Evolutionary conservation across 1,140 invertebrate genomes (phyloP), one percentile per base, ranked within the genome.

Genomic region (Orchestia grillus): DNA sequence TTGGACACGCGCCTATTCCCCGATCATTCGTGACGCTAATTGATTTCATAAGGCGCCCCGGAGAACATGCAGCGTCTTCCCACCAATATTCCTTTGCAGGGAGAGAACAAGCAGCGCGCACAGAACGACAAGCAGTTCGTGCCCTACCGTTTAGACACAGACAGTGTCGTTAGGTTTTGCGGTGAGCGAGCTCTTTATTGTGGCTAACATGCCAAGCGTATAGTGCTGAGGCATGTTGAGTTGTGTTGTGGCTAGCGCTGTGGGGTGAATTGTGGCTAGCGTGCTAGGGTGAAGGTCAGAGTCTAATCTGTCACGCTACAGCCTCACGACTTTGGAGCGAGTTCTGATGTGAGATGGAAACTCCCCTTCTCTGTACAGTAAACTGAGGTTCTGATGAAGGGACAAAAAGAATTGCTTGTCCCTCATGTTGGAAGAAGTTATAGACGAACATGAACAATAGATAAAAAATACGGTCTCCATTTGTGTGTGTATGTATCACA

Each of bases 211-310:
- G n/a, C n/a, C n/a, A n/a, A n/a, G n/a, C n/a, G n/a, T n/a, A n/a
- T n/a, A n/a, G n/a, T n/a, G n/a, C n/a, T n/a, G n/a, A n/a, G n/a
- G n/a, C n/a, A n/a, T n/a, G n/a, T n/a, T n/a, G n/a, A n/a, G n/a
- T n/a, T n/a, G n/a, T n/a, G n/a, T n/a, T n/a, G n/a, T n/a, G 62
- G 62, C 62, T 77, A 77, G 62, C 62, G 62, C 28, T 3, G 11
- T 36, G 62, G 62, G 28, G 62, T 23, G 62, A 77, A 90, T 42
- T 90, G 88, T 41, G 88, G 28, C 88, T 90, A 42, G 88, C 88
- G 88, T 90, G 88, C 88, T 90, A 41, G 11, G 88, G 88, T 90
- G 88, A 90, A 90, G 88, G 88, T 90, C 88, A 90, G 41, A 42
- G 88, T 90, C 43, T 90, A 41, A 44, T 90, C 43, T 90, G 28